phyloP scores from a whole-genome alignment of 2,888 invertebrate genomes.

The Ecliptopera silaceata region DNA sequence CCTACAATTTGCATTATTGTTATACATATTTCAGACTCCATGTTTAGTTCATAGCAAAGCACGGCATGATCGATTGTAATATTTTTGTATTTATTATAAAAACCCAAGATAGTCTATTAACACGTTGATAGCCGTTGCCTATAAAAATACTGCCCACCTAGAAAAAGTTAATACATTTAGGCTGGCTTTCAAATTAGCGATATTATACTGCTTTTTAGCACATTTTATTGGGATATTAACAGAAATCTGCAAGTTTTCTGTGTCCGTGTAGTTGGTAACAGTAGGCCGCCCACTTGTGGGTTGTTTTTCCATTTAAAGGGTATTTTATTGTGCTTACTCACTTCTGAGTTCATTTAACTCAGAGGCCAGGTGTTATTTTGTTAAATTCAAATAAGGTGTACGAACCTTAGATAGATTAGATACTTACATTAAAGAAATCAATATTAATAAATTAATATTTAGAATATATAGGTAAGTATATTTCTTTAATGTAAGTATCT shows the following conservation, averaged over 20 bases:
- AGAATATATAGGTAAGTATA: too few relatives aligned
- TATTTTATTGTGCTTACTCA: constrained; percentile 51
- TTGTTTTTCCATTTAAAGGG: constrained; percentile 49
- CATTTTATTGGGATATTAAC: constrained; percentile 61
- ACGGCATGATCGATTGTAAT: too few relatives aligned
- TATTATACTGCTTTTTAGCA: constrained; percentile 36
- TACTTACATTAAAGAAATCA: too few relatives aligned
- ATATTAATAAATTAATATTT: too few relatives aligned
- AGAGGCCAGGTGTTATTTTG: constrained; percentile 1
- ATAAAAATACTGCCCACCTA: constrained; percentile 3
- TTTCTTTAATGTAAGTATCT: too few relatives aligned
- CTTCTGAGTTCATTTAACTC: constrained; percentile 46
- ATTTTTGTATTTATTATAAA: too few relatives aligned
- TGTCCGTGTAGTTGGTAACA: constrained; percentile 32
- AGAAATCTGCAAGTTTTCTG: constrained; percentile 60
- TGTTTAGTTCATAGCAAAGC: too few relatives aligned
- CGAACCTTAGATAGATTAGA: too few relatives aligned
- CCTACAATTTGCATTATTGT: too few relatives aligned
- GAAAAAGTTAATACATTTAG: constrained; percentile 12
- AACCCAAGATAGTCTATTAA: too few relatives aligned
- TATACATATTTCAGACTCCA: too few relatives aligned
- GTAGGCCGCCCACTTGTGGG: constrained; percentile 56
- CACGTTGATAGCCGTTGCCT: not conserved
- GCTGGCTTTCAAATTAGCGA: constrained; percentile 28
- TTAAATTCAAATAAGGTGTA: not conserved